Evolutionary conservation across 2,113 vertebrate genomes (phyloP), one percentile per base, ranked within the genome.

Genomic region (Nothobranchius kuhntae): DNA sequence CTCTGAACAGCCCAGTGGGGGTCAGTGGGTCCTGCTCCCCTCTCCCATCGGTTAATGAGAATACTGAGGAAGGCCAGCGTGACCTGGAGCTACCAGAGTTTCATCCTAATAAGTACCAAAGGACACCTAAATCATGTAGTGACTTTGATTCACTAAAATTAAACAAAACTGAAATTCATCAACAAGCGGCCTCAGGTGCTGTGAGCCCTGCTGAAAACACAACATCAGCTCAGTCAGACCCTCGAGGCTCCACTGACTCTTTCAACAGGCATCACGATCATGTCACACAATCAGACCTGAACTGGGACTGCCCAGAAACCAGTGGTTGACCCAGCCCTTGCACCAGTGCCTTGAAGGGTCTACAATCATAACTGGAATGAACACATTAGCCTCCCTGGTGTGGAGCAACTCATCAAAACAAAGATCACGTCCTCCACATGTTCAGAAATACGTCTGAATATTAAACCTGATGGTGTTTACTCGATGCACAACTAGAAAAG

Each of bases 261-360:
- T 24, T 42, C 47, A 21, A 52, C 0, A 62, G 13, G 63, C 44
- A 26, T 44, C 46, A 64, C n/a, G 24, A 11, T 63, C 61, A 68
- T 42, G 0, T 26, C 42, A 30, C 44, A 48, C 17, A 21, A 61
- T 71, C 47, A 54, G 47, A 77, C 36, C 46, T 15, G 30, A 67
- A 71, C 7, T n/a, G 35, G 17, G 21, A 53, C 53, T 7, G 56
- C 38, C 7, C 48, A 38, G 7, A 54, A 48, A 53, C 21, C 63
- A 51, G 62, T 36, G 58, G n/a, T 24, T 8, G 30, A 38, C 48
- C 21, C 13, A 1, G 54, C 15, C 24, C 21, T 17, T 78, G 54
- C 69, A 82, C 71, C 75, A 70, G 84, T 87, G 87, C 81, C 86
- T 87, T 84, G 69, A 67, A 40, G 53, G 80, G 55, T 72, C 35